These are phyloP conservation scores for Brachionus manjavacas DNA, from an alignment of 1,140 invertebrate genomes.

Conservation along the genomic window DNA sequence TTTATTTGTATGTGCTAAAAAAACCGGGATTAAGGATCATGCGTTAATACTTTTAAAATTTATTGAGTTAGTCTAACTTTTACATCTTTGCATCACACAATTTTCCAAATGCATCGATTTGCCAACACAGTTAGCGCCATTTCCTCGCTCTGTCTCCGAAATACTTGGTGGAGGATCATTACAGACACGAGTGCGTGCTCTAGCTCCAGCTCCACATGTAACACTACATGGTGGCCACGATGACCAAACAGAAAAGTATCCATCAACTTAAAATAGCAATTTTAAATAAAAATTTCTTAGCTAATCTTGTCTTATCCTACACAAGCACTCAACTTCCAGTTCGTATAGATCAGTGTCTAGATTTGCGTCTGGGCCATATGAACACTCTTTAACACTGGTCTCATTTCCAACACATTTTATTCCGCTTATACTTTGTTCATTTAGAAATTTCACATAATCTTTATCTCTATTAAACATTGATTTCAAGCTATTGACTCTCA, in stretches of 20 bases:
- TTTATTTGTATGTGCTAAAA: slow-evolving; percentile 27
- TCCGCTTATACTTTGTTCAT: neutral
- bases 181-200: slow-evolving; percentile 67
- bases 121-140: slow-evolving; percentile 1
- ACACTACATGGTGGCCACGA: slow-evolving; percentile 76
- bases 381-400: slow-evolving; percentile 17
- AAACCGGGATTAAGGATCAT: neutral
- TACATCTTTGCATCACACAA: slow-evolving; percentile 39
- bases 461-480: neutral
- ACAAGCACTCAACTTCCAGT: slow-evolving; percentile 32
- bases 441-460: neutral
- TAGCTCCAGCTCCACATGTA: slow-evolving; percentile 79
- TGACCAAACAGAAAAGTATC: slow-evolving; percentile 58
- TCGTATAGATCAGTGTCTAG: neutral
- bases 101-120: neutral
- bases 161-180: slow-evolving; percentile 7
- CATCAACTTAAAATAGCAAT: neutral
- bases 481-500: neutral
- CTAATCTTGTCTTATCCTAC: neutral
- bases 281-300: neutral
- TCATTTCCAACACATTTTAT: slow-evolving; percentile 8
- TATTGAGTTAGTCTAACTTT: neutral
- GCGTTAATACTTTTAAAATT: neutral
- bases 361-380: neutral
- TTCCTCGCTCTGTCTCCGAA: neutral